These are phyloP conservation scores for Hylia prasina DNA, from an alignment of 2,113 vertebrate species.

Conservation along the genomic window DNA sequence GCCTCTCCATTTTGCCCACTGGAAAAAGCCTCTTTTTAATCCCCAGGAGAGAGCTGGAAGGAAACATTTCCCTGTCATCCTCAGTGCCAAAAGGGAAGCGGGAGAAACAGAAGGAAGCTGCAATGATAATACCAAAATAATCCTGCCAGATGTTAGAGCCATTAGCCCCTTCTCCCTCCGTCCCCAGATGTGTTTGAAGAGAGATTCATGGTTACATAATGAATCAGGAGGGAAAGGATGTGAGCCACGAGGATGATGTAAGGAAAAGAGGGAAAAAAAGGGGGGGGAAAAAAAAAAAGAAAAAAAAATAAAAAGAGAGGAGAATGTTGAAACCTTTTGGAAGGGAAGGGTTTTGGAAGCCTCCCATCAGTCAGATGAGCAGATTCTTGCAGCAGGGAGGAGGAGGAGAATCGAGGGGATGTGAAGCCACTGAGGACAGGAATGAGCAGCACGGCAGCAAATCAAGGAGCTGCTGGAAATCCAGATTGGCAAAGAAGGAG, in stretches of 20 bases:
- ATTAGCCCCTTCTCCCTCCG: slow-evolving; percentile 17
- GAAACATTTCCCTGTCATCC: slow-evolving; percentile 26
- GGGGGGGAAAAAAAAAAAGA: background rate
- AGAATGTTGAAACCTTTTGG: background rate
- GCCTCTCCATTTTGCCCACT: background rate
- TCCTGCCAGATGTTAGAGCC: slow-evolving; percentile 39
- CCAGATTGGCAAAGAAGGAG: background rate
- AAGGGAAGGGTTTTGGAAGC: slow-evolving; percentile 10
- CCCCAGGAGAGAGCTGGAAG: background rate
- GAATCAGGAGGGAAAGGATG: slow-evolving; percentile 52
- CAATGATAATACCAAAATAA: slow-evolving; percentile 58
- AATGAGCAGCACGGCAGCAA: background rate
- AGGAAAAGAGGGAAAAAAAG: background rate
- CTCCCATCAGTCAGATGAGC: background rate
- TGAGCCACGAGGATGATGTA: slow-evolving; percentile 38
- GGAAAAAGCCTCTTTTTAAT: background rate
- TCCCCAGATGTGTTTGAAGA: slow-evolving; percentile 56
- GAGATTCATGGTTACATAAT: slow-evolving; percentile 55
- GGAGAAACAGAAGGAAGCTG: slow-evolving; percentile 48
- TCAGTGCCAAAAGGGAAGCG: slow-evolving; percentile 18
- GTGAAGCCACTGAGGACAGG: background rate
- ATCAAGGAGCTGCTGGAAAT: background rate
- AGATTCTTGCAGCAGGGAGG: background rate
- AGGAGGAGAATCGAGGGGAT: background rate
- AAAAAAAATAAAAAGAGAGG: background rate